phyloP scores from a whole-genome alignment of 2,888 invertebrate species.

The Phaedon cochleariae region DNA sequence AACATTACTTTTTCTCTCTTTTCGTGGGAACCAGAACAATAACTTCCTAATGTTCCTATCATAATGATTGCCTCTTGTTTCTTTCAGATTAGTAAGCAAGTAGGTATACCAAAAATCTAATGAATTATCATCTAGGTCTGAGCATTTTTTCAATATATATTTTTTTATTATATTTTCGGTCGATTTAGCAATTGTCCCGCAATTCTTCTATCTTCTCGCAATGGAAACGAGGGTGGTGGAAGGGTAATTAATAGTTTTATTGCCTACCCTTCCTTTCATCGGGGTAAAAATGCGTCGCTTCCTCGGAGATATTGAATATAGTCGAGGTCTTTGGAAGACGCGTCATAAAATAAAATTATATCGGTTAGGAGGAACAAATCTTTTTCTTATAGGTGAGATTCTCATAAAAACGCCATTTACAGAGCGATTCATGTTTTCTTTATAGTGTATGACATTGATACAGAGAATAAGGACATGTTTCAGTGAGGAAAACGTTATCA shows the following conservation, averaged over 20 bases:
- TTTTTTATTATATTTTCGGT: background rate
- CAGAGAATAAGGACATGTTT: too few relatives aligned
- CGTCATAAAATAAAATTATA: slow-evolving; percentile 9
- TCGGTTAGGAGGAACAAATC: background rate
- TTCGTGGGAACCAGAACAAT: too few relatives aligned
- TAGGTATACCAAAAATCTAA: too few relatives aligned
- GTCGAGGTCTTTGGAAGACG: background rate
- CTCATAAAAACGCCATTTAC: background rate
- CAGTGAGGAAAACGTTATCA: too few relatives aligned
- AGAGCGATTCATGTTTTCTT: too few relatives aligned
- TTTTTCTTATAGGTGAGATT: background rate
- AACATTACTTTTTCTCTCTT: too few relatives aligned
- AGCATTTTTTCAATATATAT: background rate
- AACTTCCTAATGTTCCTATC: too few relatives aligned
- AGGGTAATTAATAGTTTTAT: slow-evolving; percentile 33
- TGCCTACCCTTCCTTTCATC: slow-evolving; percentile 20
- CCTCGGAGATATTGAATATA: background rate
- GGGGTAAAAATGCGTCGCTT: background rate
- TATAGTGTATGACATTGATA: too few relatives aligned
- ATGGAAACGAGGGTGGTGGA: slow-evolving; percentile 14
- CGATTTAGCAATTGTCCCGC: slow-evolving; percentile 12
- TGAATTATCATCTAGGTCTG: background rate
- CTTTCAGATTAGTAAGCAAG: too few relatives aligned
- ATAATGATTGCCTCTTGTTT: too few relatives aligned
- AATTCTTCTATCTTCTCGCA: slow-evolving; percentile 1